Evolutionary conservation across 2,888 invertebrate species (phyloP).

Genomic region (Hyposoter didymator): DNA sequence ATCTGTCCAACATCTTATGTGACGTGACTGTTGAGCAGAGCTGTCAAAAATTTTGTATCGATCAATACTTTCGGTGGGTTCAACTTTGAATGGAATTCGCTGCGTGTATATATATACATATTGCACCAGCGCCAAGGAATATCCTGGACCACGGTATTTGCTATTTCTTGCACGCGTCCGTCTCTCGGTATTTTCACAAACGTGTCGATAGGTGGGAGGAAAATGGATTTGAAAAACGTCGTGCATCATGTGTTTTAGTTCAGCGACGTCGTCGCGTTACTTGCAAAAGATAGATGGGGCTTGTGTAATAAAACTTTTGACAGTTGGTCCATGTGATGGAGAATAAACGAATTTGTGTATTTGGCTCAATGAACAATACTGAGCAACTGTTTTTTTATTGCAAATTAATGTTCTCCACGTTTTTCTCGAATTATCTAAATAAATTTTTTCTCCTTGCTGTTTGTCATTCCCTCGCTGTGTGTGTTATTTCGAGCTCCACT

Average conservation of each 20-base stretch:
- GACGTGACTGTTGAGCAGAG: slow-evolving; percentile 67
- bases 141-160: not conserved
- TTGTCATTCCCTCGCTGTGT: not conserved
- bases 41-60: not conserved
- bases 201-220: slow-evolving; percentile 27
- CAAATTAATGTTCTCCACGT: not conserved
- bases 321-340: not conserved
- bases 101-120: not conserved
- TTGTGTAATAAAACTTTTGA: slow-evolving; percentile 13
- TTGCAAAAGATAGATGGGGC: slow-evolving; percentile 3
- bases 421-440: not conserved
- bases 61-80: not conserved
- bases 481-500: slow-evolving; percentile 3
- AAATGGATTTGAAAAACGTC: slow-evolving; percentile 47
- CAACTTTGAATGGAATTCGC: not conserved
- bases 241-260: slow-evolving; percentile 30
- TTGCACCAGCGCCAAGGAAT: not conserved
- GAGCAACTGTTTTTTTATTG: not conserved
- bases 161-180: slow-evolving; percentile 18
- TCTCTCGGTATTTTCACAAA: slow-evolving; percentile 14
- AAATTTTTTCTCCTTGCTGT: not conserved
- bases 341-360: slow-evolving; percentile 1
- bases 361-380: not conserved
- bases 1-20: slow-evolving; percentile 65
- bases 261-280: slow-evolving; percentile 1